Base-by-base conservation (phyloP, 2,888 invertebrate genomes). In the Metopia argyrocephala region DNA sequence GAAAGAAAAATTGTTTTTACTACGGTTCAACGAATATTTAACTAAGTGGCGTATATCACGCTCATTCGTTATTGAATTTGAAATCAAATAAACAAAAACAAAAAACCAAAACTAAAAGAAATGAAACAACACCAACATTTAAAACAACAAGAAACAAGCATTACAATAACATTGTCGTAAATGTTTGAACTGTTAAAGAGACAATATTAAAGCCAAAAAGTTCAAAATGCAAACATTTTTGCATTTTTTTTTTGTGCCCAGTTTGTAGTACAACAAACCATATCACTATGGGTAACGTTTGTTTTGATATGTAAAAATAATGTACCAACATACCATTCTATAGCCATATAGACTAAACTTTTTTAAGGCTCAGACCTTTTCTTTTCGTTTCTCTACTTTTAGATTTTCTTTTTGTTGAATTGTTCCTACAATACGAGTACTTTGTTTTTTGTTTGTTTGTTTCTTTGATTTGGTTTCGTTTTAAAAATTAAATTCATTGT, bases 41-140 rank as follows among this genome's bases (percentile, higher is more conserved):
- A 81, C 81, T 79, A 84, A 83, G 83, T 83, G 82, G 81, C 82
- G 59, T 78, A 82, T 76, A 83, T 82, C 82, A 83, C 84, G 84
- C 82, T 81, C 79, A 75, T 50, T 75, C 70, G 70, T 78, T 78
- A 78, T 68, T 78, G 66, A 71, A 66, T 76, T 64, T 27, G 71
- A 45, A 52, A 70, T 56, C 18, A 5, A 50, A 59, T 18, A 73
- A 69, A 64, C 23, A 76, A 59, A 25, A 59, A 66, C 25, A 66
- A 68, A 73, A 48, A 56, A 57, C 76, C 65, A 71, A 21, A 57
- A 46, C 70, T 20, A 31, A 21, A 23, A 27, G 21, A 57, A 54
- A 28, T 27, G 23, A 7, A 38, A 28, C 21, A 62, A 71, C 68
- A 57, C n/a, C n/a, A n/a, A n/a, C n/a, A n/a, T n/a, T n/a, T n/a